Conservation (phyloP, 2,888 invertebrate genomes). For the Hesperia comma region DNA sequence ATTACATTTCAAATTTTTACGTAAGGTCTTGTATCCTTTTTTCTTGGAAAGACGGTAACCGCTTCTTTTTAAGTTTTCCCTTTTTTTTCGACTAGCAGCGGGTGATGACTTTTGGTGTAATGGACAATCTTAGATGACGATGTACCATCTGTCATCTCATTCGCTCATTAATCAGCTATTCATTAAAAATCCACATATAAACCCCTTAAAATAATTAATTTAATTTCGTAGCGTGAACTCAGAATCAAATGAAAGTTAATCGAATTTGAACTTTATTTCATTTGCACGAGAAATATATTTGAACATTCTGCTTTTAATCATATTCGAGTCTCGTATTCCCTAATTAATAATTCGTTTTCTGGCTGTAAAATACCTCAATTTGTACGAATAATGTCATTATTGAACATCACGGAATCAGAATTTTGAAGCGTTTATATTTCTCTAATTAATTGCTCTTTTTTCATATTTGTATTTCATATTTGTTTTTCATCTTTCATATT, state of each 20-base stretch:
- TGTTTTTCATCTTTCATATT: no score
- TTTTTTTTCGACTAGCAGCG: no score
- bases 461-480: no score
- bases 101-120: no score
- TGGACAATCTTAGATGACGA: no score
- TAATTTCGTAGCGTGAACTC: background rate
- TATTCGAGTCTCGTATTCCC: slow-evolving; percentile 5
- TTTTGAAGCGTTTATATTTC: background rate
- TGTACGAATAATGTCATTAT: background rate
- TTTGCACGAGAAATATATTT: background rate
- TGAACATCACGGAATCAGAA: background rate
- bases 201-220: background rate
- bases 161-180: no score
- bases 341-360: slow-evolving; percentile 7
- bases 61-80: no score
- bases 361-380: slow-evolving; percentile 3
- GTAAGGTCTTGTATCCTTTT: no score
- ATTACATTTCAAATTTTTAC: no score
- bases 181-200: no score
- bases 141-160: no score
- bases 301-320: background rate
- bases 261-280: background rate
- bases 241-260: background rate
- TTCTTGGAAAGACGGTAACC: no score
- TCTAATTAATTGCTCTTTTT: background rate